Base-by-base conservation (phyloP, 2,888 invertebrate species). In the Molorchus minor region DNA sequence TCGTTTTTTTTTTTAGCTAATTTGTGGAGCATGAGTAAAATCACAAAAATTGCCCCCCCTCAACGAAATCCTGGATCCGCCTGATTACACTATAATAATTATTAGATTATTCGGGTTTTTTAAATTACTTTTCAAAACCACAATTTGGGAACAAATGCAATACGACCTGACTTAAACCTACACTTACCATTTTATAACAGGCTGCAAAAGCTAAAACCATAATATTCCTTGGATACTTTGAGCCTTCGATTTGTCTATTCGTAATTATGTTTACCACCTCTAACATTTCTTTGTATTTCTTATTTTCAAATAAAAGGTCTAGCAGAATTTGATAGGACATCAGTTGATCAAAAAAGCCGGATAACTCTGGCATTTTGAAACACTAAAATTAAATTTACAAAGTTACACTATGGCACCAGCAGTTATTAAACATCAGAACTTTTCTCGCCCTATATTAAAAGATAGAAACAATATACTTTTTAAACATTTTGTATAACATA, bases 121-220 rank as follows among this genome's bases (percentile, higher is more conserved):
- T 33, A 10, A 33, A 33, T 10, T 33, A n/a, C 33, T 33, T 12
- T 3, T 25, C 25, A 5, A 25, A 3, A 25, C 12, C 19, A 38
- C 30, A 20, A 36, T 20, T 53, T n/a, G n/a, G n/a, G n/a, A n/a
- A n/a, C n/a, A n/a, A n/a, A n/a, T n/a, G n/a, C n/a, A n/a, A n/a
- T n/a, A n/a, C n/a, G n/a, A n/a, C n/a, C n/a, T n/a, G n/a, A n/a
- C n/a, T n/a, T n/a, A n/a, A n/a, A n/a, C n/a, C n/a, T n/a, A n/a
- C n/a, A 68, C 70, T 82, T 80, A 90, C 93, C 83, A 91, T 78
- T 84, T 91, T 91, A 72, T 89, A 91, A 74, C 89, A 92, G 16
- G 90, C 86, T 35, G 88, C 92, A 65, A 88, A 75, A 2, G 86
- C 82, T 29, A 93, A 74, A n/a, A 89, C 85, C 2, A 89, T 80